Percentiles rank a stretch among this genome's conserved stretches.
These are phyloP conservation scores for Drosophila prosaltans DNA, from an alignment of 1,140 invertebrate species.

Conservation along the genomic window DNA sequence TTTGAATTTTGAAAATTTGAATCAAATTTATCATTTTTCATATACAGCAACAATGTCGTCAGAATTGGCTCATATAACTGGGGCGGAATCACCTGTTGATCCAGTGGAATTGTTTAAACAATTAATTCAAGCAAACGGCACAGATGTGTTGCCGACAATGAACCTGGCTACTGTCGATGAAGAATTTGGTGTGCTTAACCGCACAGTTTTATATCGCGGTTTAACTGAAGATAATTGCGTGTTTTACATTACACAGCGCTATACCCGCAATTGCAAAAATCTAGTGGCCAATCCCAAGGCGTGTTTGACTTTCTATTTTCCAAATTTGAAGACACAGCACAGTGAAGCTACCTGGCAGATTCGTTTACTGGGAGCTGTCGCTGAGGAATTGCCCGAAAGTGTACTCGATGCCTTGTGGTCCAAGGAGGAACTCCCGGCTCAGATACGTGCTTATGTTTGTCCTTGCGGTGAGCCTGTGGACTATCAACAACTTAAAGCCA, in stretches of 20 bases:
- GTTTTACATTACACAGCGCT: constrained; percentile 72
- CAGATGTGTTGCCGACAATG: constrained; percentile 41
- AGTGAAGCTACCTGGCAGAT: constrained; percentile 58
- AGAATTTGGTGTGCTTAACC: constrained; percentile 71
- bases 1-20: background rate
- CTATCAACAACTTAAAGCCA: constrained; percentile 50
- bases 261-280: constrained; percentile 67
- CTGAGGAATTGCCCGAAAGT: constrained; percentile 52
- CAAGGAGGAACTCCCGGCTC: constrained; percentile 54
- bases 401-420: constrained; percentile 57
- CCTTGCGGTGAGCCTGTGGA: constrained; percentile 67
- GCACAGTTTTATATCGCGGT: constrained; percentile 69
- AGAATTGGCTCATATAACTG: constrained; percentile 48
- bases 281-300: constrained; percentile 60
- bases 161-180: constrained; percentile 71
- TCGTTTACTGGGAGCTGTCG: constrained; percentile 62
- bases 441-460: constrained; percentile 67
- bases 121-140: constrained; percentile 18
- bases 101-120: constrained; percentile 60
- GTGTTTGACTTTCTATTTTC: constrained; percentile 50
- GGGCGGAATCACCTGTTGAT: constrained; percentile 30
- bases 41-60: constrained; percentile 44
- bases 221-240: constrained; percentile 52
- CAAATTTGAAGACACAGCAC: constrained; percentile 22
- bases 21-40: background rate